Percentiles rank a stretch among this genome's conserved stretches.
These are phyloP conservation scores for Atta cephalotes DNA, from an alignment of 1,140 invertebrate species.

Conservation along the genomic window DNA sequence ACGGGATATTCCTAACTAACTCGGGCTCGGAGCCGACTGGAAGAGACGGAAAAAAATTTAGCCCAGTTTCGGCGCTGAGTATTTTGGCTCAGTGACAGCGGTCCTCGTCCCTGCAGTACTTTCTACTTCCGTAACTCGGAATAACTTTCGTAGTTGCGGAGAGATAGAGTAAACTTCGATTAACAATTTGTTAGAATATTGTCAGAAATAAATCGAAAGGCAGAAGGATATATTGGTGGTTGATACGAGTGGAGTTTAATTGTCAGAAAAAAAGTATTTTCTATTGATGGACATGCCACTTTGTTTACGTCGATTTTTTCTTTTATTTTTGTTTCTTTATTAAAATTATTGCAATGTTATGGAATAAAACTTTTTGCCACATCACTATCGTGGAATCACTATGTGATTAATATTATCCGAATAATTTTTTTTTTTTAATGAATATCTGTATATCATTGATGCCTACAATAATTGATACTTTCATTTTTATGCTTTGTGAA, in stretches of 20 bases:
- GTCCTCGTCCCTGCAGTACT: conserved; percentile 30
- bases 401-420: conserved; percentile 18
- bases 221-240: background rate
- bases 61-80: conserved; percentile 53
- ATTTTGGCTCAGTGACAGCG: conserved; percentile 58
- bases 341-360: conserved; percentile 3
- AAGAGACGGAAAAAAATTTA: conserved; percentile 58
- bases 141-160: conserved; percentile 52
- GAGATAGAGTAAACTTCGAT: conserved; percentile 47
- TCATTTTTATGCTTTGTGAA: background rate
- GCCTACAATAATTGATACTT: background rate
- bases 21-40: background rate
- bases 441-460: background rate
- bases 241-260: background rate
- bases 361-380: conserved; percentile 10
- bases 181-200: conserved; percentile 26
- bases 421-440: conserved; percentile 16
- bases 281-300: background rate
- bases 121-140: conserved; percentile 52
- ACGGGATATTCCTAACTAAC: conserved; percentile 55
- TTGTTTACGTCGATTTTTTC: background rate
- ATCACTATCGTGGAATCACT: background rate
- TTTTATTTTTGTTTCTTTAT: background rate
- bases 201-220: conserved; percentile 3
- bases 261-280: background rate